Conservation (phyloP, 2,113 vertebrate species). For the Ictalurus punctatus region DNA sequence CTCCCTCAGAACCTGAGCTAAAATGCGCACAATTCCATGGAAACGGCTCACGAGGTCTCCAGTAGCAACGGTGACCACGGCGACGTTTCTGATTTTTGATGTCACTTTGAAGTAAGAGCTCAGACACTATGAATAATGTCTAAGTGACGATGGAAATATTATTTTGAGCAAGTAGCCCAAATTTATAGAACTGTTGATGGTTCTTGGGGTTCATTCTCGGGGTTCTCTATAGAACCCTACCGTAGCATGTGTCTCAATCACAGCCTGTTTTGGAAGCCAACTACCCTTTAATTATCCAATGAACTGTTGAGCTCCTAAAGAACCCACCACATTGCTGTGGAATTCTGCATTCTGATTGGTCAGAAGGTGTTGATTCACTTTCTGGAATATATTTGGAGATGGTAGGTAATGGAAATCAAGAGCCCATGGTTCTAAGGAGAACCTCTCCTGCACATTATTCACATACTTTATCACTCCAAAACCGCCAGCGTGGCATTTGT, state of each 20-base stretch:
- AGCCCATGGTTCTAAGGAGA: not conserved
- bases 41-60: not conserved
- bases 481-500: too few species aligned
- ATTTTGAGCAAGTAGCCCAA: not conserved
- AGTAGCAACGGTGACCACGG: not conserved
- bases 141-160: not conserved
- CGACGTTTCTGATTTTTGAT: not conserved
- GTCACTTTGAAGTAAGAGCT: not conserved
- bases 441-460: not conserved
- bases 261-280: not conserved
- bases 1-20: not conserved
- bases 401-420: not conserved
- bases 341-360: conserved; percentile 1
- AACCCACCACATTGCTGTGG: not conserved
- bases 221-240: not conserved
- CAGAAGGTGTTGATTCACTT: not conserved
- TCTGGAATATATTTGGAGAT: not conserved
- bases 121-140: not conserved
- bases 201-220: not conserved
- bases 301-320: not conserved
- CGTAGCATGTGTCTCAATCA: not conserved
- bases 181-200: not conserved
- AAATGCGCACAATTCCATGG: not conserved
- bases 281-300: not conserved
- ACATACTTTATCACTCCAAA: not conserved